A percentile compares a stretch with the other conserved stretches of the same genome.
Evolutionary conservation across 2,888 invertebrate species (phyloP).

Genomic region (Liodrosophila aerea): DNA sequence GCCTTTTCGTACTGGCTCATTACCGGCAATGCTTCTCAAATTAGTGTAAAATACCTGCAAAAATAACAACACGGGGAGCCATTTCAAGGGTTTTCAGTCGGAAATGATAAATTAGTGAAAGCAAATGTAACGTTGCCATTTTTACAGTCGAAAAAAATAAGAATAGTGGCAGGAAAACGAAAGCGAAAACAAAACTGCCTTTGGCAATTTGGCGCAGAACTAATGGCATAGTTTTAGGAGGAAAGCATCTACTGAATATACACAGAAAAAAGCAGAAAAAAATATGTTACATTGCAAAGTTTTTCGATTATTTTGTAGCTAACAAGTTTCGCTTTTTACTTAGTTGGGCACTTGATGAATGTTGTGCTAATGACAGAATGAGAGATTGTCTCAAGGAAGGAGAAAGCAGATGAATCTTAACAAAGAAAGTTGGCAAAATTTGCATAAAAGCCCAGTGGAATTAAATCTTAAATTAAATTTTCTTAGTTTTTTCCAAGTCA

Average conservation of each 20-base stretch:
- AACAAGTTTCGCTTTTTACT: slow-evolving; percentile 10
- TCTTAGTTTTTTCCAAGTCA: slow-evolving; percentile 8
- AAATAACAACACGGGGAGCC: slow-evolving; percentile 2
- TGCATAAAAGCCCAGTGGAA: too few species aligned
- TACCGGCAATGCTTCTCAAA: slow-evolving; percentile 39
- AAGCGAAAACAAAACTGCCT: not conserved
- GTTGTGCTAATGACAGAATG: slow-evolving; percentile 33
- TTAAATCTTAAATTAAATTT: slow-evolving; percentile 32
- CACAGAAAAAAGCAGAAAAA: slow-evolving; percentile 3
- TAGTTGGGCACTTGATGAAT: slow-evolving; percentile 46
- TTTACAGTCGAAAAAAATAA: slow-evolving; percentile 9
- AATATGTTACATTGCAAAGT: slow-evolving; percentile 49
- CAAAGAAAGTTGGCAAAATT: slow-evolving; percentile 1
- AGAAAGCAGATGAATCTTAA: not conserved
- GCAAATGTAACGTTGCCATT: slow-evolving; percentile 37
- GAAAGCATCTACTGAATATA: not conserved
- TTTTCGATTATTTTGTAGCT: slow-evolving; percentile 63
- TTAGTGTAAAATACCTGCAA: slow-evolving; percentile 27
- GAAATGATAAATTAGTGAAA: slow-evolving; percentile 54
- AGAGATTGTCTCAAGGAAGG: not conserved
- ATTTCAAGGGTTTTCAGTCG: slow-evolving; percentile 16
- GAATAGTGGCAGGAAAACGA: not conserved
- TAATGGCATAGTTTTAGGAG: slow-evolving; percentile 38
- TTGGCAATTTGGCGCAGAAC: slow-evolving; percentile 24
- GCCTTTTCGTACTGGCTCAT: slow-evolving; percentile 16